Evolutionary conservation across 1,140 invertebrate species (phyloP).

Genomic region (Holotrichia oblita): DNA sequence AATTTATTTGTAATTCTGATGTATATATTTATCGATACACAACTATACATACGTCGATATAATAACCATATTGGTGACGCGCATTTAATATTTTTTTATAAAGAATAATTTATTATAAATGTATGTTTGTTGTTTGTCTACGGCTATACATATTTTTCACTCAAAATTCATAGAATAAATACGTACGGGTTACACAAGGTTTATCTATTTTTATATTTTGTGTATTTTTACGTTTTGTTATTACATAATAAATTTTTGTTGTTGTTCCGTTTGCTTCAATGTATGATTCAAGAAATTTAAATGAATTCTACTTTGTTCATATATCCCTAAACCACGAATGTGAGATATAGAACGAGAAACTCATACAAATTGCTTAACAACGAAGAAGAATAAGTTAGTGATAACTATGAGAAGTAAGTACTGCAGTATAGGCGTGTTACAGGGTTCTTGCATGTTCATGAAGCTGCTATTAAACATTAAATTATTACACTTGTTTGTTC

Average conservation of each 20-base stretch:
- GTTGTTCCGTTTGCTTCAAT: neutral
- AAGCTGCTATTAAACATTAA: too few species aligned
- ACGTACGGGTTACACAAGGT: conserved; percentile 21
- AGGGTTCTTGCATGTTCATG: too few species aligned
- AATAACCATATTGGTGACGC: neutral
- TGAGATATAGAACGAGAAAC: too few species aligned
- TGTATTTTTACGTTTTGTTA: conserved; percentile 23
- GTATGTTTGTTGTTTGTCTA: conserved; percentile 2
- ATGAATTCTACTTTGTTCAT: too few species aligned
- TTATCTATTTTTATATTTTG: conserved; percentile 28
- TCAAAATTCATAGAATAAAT: neutral
- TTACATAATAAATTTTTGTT: neutral
- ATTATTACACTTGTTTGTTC: too few species aligned
- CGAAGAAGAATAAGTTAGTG: too few species aligned
- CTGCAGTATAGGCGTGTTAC: too few species aligned
- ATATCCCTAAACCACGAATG: too few species aligned
- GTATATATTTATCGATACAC: neutral
- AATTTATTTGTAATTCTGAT: neutral
- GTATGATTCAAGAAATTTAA: too few species aligned
- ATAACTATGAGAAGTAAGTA: too few species aligned
- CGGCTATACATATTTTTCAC: neutral
- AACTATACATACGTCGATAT: neutral
- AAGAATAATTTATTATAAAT: conserved; percentile 11
- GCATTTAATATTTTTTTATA: conserved; percentile 24
- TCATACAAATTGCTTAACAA: too few species aligned